A percentile compares a stretch with the other conserved stretches of the same genome.
These are phyloP conservation scores for Linnaemya tessellans DNA, from an alignment of 2,888 invertebrate species.

Conservation along the genomic window DNA sequence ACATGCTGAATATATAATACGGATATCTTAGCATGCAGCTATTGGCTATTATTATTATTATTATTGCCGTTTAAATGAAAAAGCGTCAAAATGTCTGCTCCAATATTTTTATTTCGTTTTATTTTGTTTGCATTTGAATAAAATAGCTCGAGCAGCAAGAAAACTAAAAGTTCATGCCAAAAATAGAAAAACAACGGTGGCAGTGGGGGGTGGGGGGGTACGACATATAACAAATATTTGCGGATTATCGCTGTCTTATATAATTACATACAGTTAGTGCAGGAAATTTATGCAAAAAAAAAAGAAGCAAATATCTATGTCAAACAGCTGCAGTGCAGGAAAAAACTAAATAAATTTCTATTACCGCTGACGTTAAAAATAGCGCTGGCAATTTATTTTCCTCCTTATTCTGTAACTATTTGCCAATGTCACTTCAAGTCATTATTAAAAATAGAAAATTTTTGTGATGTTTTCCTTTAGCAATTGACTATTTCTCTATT, in stretches of 20 bases:
- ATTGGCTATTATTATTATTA: constrained; percentile 18
- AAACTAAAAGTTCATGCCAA: constrained; percentile 45
- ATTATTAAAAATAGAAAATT: no score
- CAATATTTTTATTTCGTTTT: constrained; percentile 34
- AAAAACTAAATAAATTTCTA: no score
- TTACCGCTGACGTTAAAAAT: no score
- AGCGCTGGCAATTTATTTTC: no score
- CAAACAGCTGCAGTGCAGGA: no score
- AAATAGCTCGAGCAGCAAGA: constrained; percentile 4
- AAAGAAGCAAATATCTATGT: no score
- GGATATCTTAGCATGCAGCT: not conserved
- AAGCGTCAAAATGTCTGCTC: constrained; percentile 59
- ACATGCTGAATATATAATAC: not conserved
- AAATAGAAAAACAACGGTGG: not conserved
- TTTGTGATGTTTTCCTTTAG: no score
- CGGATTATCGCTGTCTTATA: not conserved
- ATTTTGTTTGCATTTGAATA: constrained; percentile 19
- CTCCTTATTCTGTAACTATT: no score
- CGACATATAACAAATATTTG: constrained; percentile 23
- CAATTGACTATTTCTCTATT: no score
- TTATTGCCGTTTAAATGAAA: constrained; percentile 39
- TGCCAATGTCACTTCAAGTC: no score
- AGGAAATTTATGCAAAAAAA: not conserved
- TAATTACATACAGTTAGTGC: not conserved
- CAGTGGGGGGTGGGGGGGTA: not conserved